These are phyloP conservation scores for Drosophila recens DNA, from an alignment of 2,888 invertebrate species.

Conservation along the genomic window DNA sequence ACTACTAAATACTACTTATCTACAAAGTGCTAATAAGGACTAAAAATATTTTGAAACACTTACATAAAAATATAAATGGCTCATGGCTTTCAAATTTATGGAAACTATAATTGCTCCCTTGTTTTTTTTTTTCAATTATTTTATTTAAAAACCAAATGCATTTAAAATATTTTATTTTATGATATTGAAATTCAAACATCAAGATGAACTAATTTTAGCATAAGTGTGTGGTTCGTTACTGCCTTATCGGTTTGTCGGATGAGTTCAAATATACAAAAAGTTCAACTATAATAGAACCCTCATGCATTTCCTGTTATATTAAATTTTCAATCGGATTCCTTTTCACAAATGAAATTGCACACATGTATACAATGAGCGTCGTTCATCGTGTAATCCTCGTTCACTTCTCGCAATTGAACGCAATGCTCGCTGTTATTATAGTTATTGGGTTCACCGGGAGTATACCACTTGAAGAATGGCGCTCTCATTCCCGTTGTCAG, in stretches of 20 bases:
- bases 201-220: background rate
- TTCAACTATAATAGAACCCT: background rate
- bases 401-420: background rate
- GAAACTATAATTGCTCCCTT: too few relatives aligned
- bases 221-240: background rate
- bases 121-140: too few relatives aligned
- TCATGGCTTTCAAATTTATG: too few relatives aligned
- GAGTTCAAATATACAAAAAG: background rate
- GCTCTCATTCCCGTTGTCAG: background rate
- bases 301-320: background rate
- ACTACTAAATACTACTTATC: too few relatives aligned
- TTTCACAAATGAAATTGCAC: background rate
- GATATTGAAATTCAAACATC: too few relatives aligned
- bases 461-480: constrained; percentile 8
- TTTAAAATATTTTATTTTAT: too few relatives aligned
- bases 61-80: background rate
- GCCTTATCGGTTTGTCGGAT: background rate
- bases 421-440: background rate
- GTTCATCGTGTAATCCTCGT: background rate
- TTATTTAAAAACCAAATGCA: too few relatives aligned
- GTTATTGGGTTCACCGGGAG: constrained; percentile 5
- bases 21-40: background rate
- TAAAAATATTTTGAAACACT: background rate
- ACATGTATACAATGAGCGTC: background rate
- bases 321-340: background rate